Percentiles rank a stretch among this genome's conserved stretches.
Evolutionary conservation across 2,888 invertebrate genomes (phyloP).

Genomic region (Cosmia pyralina): DNA sequence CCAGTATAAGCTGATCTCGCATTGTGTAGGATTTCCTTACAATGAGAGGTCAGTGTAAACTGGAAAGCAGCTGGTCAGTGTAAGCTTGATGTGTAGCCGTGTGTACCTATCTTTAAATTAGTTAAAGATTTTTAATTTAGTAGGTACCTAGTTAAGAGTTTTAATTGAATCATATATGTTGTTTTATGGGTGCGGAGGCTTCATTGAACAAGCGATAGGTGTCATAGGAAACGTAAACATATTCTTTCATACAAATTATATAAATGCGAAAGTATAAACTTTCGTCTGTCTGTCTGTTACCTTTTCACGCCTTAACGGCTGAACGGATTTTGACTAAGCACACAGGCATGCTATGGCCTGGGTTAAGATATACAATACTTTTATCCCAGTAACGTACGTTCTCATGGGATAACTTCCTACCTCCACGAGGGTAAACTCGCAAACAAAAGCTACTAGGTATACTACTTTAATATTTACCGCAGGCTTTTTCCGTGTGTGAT

Average conservation of each 20-base stretch:
- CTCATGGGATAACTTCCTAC: background rate
- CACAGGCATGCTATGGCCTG: background rate
- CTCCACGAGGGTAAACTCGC: background rate
- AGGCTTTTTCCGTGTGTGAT: conserved; percentile 75
- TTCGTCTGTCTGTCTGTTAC: background rate
- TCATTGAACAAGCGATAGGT: background rate
- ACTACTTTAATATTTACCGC: conserved; percentile 60
- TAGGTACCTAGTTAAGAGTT: background rate
- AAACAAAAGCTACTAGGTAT: background rate
- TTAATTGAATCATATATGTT: background rate
- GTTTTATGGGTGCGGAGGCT: background rate
- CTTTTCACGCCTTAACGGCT: background rate
- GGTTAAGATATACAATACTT: background rate
- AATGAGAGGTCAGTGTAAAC: too few species aligned
- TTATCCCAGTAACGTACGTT: background rate
- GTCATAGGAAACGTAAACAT: background rate
- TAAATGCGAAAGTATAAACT: background rate
- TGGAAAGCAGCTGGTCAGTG: too few species aligned
- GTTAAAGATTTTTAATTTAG: background rate
- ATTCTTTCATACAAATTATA: background rate
- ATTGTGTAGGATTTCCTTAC: too few species aligned
- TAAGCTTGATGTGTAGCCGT: too few species aligned
- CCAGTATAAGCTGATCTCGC: too few species aligned
- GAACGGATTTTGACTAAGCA: background rate
- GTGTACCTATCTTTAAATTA: too few species aligned